Percentiles rank a stretch among this genome's conserved stretches.
Conservation (phyloP, 2,888 invertebrate species). For the Oscheius myriophilus region DNA sequence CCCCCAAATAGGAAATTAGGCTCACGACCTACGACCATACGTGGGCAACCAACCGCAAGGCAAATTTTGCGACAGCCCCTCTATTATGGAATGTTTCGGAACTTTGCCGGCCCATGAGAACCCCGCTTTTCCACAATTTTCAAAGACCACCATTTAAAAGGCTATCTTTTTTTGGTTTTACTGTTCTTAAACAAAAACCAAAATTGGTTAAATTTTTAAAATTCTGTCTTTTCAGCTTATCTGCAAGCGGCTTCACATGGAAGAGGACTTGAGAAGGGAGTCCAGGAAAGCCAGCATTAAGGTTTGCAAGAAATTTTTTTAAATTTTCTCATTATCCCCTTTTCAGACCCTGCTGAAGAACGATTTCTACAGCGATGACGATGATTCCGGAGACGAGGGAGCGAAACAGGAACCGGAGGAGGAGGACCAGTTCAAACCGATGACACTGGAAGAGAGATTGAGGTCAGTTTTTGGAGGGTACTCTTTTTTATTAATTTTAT, state of each 20-base stretch:
- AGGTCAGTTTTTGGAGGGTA: conserved; percentile 3
- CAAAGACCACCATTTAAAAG: too few species aligned
- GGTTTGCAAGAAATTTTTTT: conserved; percentile 26
- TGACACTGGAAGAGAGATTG: conserved; percentile 32
- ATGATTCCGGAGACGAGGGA: conserved; percentile 56
- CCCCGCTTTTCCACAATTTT: too few species aligned
- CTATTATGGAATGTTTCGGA: too few species aligned
- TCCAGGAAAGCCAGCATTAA: conserved; percentile 39
- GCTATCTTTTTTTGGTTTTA: too few species aligned
- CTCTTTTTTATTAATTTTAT: background rate
- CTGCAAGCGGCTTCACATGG: background rate
- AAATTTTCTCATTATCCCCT: background rate
- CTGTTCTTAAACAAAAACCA: too few species aligned
- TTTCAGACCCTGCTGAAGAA: conserved; percentile 64
- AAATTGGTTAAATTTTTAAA: too few species aligned
- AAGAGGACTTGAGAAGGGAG: conserved; percentile 21
- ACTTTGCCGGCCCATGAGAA: too few species aligned
- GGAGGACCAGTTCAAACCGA: conserved; percentile 13
- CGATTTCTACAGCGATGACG: conserved; percentile 67
- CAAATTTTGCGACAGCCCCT: too few species aligned
- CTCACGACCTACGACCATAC: too few species aligned
- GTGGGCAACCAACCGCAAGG: too few species aligned
- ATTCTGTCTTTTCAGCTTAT: conserved; percentile 25
- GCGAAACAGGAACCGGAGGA: conserved; percentile 21
- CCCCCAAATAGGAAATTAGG: too few species aligned